Percentiles rank a stretch among this genome's conserved stretches.
Evolutionary conservation across 1,140 invertebrate species (phyloP).

Genomic region (Pentalonia nigronervosa): DNA sequence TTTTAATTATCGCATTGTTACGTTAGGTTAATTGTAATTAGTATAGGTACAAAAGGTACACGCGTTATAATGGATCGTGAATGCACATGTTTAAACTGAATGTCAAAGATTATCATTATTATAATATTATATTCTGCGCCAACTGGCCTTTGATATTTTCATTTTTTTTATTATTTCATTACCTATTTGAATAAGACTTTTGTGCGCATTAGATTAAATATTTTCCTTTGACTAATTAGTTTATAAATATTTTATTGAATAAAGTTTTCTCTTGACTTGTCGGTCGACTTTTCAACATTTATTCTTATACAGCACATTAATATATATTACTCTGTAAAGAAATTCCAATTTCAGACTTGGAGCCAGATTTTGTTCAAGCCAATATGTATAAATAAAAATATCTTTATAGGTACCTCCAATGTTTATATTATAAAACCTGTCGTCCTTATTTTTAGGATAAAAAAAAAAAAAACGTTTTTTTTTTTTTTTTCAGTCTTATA

Average conservation of each 20-base stretch:
- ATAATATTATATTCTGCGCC: neutral
- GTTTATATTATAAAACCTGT: neutral
- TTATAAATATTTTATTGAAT: neutral
- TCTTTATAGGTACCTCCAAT: neutral
- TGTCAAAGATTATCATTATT: neutral
- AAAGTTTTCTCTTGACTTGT: neutral
- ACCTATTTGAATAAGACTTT: neutral
- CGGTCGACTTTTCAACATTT: neutral
- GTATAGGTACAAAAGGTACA: neutral
- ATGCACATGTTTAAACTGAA: neutral
- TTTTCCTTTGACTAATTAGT: constrained; percentile 16
- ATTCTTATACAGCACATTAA: neutral
- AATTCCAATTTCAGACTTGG: neutral
- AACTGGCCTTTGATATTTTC: neutral
- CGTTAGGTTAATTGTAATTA: neutral
- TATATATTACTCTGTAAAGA: neutral
- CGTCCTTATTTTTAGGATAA: neutral
- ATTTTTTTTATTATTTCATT: constrained; percentile 14
- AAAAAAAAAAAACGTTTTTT: neutral
- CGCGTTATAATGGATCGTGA: neutral
- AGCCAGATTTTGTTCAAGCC: neutral
- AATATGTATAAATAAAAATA: constrained; percentile 1
- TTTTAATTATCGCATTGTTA: neutral
- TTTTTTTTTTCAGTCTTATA: neutral
- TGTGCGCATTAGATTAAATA: neutral